These are phyloP conservation scores for Regulus satrapa DNA, from an alignment of 2,113 vertebrate species.

Conservation along the genomic window DNA sequence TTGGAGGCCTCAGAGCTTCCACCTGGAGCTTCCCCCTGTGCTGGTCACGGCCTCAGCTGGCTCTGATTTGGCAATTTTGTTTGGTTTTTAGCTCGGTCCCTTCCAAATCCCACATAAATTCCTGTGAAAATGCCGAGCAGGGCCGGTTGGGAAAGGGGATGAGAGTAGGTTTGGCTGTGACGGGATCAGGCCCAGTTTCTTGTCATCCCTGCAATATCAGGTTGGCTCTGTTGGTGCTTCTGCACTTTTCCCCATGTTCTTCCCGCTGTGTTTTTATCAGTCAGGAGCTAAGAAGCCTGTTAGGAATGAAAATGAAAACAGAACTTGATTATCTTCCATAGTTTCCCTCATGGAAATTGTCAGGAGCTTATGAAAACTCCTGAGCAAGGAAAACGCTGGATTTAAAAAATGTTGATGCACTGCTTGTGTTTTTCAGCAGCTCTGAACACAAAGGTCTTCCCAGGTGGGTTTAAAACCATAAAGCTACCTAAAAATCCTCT, in stretches of 20 bases:
- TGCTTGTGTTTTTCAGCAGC: background rate
- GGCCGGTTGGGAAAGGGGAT: background rate
- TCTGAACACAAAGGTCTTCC: background rate
- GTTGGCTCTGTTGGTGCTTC: background rate
- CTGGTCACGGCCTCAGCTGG: background rate
- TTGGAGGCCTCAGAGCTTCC: background rate
- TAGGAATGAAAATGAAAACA: background rate
- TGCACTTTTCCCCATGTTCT: background rate
- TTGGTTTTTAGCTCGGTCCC: background rate
- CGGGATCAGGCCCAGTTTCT: background rate
- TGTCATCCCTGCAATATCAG: background rate
- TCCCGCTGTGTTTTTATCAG: background rate
- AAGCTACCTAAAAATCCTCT: background rate
- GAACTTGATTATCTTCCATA: background rate
- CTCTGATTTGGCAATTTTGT: background rate
- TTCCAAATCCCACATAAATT: background rate
- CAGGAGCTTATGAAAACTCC: background rate
- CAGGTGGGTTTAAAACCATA: background rate
- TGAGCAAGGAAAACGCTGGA: background rate
- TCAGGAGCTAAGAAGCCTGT: background rate
- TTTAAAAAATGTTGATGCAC: background rate
- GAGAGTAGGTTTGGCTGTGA: background rate
- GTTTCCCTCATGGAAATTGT: background rate
- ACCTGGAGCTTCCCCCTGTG: background rate
- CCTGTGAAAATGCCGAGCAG: background rate